Conservation (phyloP, 2,888 invertebrate genomes). For the Drosophila siamana region DNA sequence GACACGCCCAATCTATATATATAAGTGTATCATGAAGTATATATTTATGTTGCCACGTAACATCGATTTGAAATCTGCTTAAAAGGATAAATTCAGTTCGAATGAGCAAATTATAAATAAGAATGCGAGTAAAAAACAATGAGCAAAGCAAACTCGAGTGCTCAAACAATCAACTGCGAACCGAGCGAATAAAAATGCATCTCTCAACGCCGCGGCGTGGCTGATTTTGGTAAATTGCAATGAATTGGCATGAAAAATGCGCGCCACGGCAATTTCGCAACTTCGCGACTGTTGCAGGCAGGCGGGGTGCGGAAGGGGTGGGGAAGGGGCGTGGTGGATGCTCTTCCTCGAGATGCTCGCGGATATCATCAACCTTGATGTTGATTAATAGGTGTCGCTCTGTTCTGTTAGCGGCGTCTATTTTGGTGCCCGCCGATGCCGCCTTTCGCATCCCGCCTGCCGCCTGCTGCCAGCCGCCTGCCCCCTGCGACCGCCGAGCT, state of each 20-base stretch:
- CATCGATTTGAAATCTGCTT: slow-evolving; percentile 54
- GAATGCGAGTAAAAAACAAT: slow-evolving; percentile 25
- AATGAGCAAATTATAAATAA: slow-evolving; percentile 36
- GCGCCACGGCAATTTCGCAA: slow-evolving; percentile 66
- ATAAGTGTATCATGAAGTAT: slow-evolving; percentile 19
- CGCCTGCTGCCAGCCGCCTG: no score
- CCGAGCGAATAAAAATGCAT: slow-evolving; percentile 32
- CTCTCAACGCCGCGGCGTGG: slow-evolving; percentile 39
- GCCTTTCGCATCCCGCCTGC: no score
- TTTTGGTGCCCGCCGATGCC: no score
- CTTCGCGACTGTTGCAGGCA: slow-evolving; percentile 57
- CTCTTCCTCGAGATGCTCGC: slow-evolving; percentile 70
- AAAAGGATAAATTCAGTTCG: slow-evolving; percentile 71
- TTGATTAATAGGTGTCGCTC: slow-evolving; percentile 81
- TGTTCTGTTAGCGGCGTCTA: slow-evolving; percentile 60
- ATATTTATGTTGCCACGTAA: slow-evolving; percentile 40
- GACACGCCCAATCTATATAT: slow-evolving; percentile 35
- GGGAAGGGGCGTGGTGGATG: slow-evolving; percentile 26
- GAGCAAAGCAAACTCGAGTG: slow-evolving; percentile 30
- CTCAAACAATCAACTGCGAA: slow-evolving; percentile 21
- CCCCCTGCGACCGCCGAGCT: slow-evolving; percentile 22
- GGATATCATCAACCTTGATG: slow-evolving; percentile 83
- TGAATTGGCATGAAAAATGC: slow-evolving; percentile 64
- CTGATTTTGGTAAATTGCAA: slow-evolving; percentile 68
- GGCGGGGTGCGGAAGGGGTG: slow-evolving; percentile 4